Percentiles rank a stretch among this genome's conserved stretches.
These are phyloP conservation scores for Pollachius pollachius DNA, from an alignment of 2,113 vertebrate genomes.

Conservation along the genomic window DNA sequence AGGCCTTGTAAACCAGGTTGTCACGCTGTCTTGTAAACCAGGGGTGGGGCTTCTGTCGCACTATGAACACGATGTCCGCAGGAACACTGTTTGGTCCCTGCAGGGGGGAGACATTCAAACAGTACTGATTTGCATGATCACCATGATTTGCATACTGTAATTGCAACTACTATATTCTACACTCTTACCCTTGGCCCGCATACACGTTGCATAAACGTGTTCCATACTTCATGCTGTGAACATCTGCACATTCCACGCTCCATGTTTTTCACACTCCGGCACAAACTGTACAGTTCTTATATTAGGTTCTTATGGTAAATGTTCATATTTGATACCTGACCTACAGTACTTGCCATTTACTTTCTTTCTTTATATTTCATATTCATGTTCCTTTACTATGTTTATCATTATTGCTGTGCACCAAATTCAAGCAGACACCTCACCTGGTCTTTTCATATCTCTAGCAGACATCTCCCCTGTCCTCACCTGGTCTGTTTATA, in stretches of 20 bases:
- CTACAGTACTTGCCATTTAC: neutral
- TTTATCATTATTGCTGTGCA: too few relatives aligned
- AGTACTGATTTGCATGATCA: neutral
- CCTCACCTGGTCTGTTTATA: too few relatives aligned
- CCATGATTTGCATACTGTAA: too few relatives aligned
- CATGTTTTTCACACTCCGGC: too few relatives aligned
- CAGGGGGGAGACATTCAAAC: constrained; percentile 14
- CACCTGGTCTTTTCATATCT: too few relatives aligned
- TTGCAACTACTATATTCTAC: too few relatives aligned
- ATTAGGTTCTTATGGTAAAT: neutral
- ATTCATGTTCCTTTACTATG: neutral
- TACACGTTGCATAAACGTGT: too few relatives aligned
- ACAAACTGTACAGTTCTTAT: neutral
- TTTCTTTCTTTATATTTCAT: neutral
- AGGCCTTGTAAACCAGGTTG: constrained; percentile 74
- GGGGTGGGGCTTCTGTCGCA: constrained; percentile 84
- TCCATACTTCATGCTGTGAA: too few relatives aligned
- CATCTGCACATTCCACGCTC: too few relatives aligned
- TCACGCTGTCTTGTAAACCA: constrained; percentile 74
- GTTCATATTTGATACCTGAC: neutral
- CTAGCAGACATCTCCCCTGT: too few relatives aligned
- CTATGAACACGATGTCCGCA: constrained; percentile 87
- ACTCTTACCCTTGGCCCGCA: too few relatives aligned
- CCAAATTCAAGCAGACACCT: too few relatives aligned
- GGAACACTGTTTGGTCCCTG: constrained; percentile 91